Evolutionary conservation across 2,113 vertebrate genomes (phyloP).

Genomic region (Rhinogobius similis): DNA sequence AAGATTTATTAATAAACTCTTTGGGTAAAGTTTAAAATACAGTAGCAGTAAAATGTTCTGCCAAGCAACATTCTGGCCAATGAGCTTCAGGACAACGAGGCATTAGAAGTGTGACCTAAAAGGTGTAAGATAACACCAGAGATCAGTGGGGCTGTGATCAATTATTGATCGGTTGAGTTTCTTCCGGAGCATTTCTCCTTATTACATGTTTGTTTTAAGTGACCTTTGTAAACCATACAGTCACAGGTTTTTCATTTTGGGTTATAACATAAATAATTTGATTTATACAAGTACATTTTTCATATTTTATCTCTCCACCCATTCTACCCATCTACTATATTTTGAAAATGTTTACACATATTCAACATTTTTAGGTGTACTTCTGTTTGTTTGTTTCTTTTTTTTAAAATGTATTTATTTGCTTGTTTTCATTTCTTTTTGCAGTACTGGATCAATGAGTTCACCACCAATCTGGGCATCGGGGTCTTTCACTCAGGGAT

Average conservation of each 20-base stretch:
- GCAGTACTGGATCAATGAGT: conserved; percentile 99
- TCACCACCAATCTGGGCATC: conserved; percentile 95
- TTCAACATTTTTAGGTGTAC: too few relatives aligned
- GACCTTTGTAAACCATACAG: conserved; percentile 1
- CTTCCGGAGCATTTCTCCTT: background rate
- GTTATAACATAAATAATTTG: too few relatives aligned
- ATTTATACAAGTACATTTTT: too few relatives aligned
- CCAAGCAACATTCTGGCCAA: conserved; percentile 42
- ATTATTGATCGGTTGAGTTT: conserved; percentile 29
- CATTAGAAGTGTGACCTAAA: background rate
- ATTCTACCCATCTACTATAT: background rate
- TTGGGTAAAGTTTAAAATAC: background rate
- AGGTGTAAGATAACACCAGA: conserved; percentile 17
- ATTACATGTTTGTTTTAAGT: background rate
- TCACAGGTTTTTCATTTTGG: background rate
- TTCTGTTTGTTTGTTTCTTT: too few relatives aligned
- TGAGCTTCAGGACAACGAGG: background rate
- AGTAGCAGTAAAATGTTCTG: conserved; percentile 10
- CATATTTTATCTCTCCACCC: background rate
- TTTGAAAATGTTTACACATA: background rate
- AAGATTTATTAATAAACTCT: background rate
- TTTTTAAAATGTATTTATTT: too few relatives aligned
- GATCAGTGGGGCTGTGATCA: conserved; percentile 12
- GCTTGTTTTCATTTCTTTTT: background rate
- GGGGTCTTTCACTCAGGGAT: conserved; percentile 99